Conservation (phyloP, 2,888 invertebrate species). For the Epinotia bilunana region DNA sequence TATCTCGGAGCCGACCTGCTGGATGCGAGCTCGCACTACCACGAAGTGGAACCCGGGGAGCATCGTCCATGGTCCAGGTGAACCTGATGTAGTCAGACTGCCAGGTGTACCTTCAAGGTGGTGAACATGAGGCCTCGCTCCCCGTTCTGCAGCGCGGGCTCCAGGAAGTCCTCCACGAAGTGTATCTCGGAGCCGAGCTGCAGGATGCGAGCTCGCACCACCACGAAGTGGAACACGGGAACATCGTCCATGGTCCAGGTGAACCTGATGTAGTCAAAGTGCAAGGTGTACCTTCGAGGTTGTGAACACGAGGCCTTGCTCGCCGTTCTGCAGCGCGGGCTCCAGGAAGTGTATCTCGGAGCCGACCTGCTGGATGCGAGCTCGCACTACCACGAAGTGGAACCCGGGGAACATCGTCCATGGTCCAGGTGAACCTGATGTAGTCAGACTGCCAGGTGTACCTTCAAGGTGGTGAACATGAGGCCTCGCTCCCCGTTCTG, state of each 20-base stretch:
- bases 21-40: no score
- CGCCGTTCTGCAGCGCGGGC: conserved; percentile 88
- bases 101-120: conserved; percentile 86
- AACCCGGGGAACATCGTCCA: conserved; percentile 95
- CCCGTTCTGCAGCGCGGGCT: conserved; percentile 88
- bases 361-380: no score
- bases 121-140: conserved; percentile 94
- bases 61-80: conserved; percentile 92
- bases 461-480: conserved; percentile 93
- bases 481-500: conserved; percentile 91
- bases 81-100: no score
- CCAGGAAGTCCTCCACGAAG: conserved; percentile 92
- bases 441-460: conserved; percentile 51
- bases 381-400: no score
- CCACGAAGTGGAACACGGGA: conserved; percentile 87
- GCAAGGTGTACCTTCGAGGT: no score
- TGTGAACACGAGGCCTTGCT: no score
- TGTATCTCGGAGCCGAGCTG: no score
- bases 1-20: no score
- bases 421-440: conserved; percentile 83
- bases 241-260: conserved; percentile 92
- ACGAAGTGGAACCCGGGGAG: conserved; percentile 95
- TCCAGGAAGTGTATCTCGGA: no score
- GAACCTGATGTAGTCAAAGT: no score
- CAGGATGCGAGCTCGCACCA: no score